Percentiles rank a stretch among this genome's conserved stretches.
Evolutionary conservation across 2,888 invertebrate species (phyloP).

Genomic region (Lasioglossum leucozonium): DNA sequence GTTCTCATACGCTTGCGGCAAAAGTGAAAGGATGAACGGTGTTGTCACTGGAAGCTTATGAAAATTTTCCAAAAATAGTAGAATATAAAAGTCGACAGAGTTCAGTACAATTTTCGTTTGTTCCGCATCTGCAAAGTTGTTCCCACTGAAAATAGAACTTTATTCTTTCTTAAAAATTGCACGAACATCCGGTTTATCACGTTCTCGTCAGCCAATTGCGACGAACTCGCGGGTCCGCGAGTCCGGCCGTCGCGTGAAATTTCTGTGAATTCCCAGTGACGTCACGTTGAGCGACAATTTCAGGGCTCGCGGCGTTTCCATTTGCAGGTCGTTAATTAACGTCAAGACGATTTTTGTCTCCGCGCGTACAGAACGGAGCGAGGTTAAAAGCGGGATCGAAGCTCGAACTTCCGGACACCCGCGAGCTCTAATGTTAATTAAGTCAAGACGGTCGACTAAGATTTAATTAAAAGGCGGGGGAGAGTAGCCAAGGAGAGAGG

Average conservation of each 20-base stretch:
- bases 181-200: no score
- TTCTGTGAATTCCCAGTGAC: not conserved
- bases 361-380: constrained; percentile 15
- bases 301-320: constrained; percentile 47
- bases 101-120: no score
- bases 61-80: no score
- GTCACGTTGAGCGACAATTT: not conserved
- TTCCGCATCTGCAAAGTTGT: no score
- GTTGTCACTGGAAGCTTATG: no score
- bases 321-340: constrained; percentile 68
- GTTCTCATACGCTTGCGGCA: no score
- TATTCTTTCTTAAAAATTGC: no score
- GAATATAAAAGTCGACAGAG: no score
- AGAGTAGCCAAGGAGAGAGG: not conserved
- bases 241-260: not conserved
- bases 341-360: constrained; percentile 42
- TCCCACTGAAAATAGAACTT: no score
- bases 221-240: not conserved
- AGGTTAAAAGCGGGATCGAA: constrained; percentile 21
- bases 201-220: not conserved
- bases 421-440: constrained; percentile 70
- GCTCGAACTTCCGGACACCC: constrained; percentile 38
- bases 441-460: constrained; percentile 54
- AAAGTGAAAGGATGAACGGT: no score
- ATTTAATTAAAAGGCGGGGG: constrained; percentile 64